Conservation (phyloP, 2,113 vertebrate species). For the Silurus meridionalis region DNA sequence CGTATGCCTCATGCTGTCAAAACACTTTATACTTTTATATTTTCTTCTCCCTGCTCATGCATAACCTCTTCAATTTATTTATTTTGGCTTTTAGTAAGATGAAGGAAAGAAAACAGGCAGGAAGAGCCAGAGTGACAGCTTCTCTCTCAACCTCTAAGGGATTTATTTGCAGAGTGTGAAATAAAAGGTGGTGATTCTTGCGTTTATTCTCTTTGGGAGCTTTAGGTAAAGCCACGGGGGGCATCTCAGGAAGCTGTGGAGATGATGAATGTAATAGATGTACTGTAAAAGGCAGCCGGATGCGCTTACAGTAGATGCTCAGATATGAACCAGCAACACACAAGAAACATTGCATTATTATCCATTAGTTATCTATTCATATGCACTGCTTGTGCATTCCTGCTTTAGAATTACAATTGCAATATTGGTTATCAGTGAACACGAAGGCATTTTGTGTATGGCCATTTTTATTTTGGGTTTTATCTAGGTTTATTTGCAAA, state of each 20-base stretch:
- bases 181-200: not conserved
- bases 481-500: not conserved
- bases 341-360: not conserved
- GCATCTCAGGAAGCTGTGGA: not conserved
- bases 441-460: not conserved
- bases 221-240: not conserved
- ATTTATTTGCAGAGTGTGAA: not conserved
- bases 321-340: not conserved
- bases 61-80: not conserved
- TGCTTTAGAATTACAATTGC: not conserved
- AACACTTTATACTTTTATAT: not conserved
- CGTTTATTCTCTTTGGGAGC: not conserved
- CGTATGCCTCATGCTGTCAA: not conserved
- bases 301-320: not conserved
- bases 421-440: not conserved
- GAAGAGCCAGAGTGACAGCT: not conserved
- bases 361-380: not conserved
- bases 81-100: slow-evolving; percentile 1
- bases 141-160: not conserved
- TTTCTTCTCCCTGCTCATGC: not conserved
- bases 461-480: not conserved
- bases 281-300: not conserved
- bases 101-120: not conserved
- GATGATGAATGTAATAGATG: not conserved
- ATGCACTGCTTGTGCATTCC: not conserved